These are phyloP conservation scores for Triplophysa yarkandensis DNA, from an alignment of 2,797 vertebrate species.

Conservation along the genomic window DNA sequence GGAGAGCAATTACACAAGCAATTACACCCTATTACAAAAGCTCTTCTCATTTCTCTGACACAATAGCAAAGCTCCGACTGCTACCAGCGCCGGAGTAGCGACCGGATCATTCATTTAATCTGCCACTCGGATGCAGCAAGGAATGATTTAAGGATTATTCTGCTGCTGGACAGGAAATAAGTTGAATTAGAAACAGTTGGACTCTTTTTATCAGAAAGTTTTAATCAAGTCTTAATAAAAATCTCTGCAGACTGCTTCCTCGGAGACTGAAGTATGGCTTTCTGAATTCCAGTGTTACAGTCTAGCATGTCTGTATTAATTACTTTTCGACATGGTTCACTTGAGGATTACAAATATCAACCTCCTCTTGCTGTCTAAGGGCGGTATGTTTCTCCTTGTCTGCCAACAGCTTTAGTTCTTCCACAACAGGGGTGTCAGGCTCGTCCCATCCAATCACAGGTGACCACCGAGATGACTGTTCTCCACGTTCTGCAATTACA, in stretches of 20 bases:
- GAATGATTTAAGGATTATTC: conserved; percentile 16
- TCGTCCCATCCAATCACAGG: not conserved
- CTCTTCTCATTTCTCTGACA: conserved; percentile 53
- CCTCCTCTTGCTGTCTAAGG: conserved; percentile 57
- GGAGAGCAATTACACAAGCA: conserved; percentile 64
- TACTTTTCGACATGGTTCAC: conserved; percentile 33
- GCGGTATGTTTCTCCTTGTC: conserved; percentile 49
- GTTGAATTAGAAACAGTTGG: conserved; percentile 31
- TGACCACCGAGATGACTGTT: conserved; percentile 1
- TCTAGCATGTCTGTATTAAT: conserved; percentile 37
- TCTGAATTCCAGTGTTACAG: conserved; percentile 22
- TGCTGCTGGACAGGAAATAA: conserved; percentile 27
- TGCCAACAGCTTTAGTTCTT: conserved; percentile 34
- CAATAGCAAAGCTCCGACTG: conserved; percentile 53
- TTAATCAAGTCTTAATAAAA: conserved; percentile 40
- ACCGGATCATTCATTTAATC: conserved; percentile 48
- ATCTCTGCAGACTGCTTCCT: conserved; percentile 28
- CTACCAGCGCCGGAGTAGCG: conserved; percentile 24
- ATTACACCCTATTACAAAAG: conserved; percentile 60
- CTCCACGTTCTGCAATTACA: conserved; percentile 30
- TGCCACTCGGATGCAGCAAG: conserved; percentile 43
- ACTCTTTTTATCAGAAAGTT: conserved; percentile 45
- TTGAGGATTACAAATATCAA: conserved; percentile 41
- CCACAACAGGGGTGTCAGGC: not conserved
- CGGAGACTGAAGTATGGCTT: conserved; percentile 23